Evolutionary conservation across 1,140 invertebrate genomes (phyloP).

Genomic region (Plectrocnemia conspersa): DNA sequence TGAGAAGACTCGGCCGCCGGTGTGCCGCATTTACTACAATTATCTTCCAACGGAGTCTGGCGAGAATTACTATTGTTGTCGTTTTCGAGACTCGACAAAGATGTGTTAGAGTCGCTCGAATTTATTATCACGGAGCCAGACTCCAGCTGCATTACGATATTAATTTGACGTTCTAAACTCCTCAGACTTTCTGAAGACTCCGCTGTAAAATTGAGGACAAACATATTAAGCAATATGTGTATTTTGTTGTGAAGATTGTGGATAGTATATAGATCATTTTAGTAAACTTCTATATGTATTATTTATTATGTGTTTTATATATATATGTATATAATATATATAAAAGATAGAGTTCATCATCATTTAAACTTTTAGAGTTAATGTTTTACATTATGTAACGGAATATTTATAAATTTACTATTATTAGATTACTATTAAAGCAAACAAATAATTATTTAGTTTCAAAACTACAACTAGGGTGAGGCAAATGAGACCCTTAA

Average conservation of each 20-base stretch:
- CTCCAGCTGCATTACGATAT: conserved; percentile 15
- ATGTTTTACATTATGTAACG: no score
- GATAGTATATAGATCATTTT: neutral
- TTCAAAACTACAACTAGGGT: no score
- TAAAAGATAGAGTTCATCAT: neutral
- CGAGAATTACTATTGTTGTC: neutral
- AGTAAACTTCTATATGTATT: neutral
- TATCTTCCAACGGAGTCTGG: conserved; percentile 3
- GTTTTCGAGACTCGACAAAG: neutral
- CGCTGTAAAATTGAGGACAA: conserved; percentile 13
- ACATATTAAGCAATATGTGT: neutral
- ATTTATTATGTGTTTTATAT: no score
- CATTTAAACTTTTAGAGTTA: neutral
- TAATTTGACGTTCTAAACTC: conserved; percentile 23
- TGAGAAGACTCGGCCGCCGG: conserved; percentile 13
- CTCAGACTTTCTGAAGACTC: conserved; percentile 1
- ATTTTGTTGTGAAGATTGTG: neutral
- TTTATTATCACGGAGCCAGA: conserved; percentile 11
- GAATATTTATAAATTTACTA: no score
- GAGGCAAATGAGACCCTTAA: no score
- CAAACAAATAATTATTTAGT: no score
- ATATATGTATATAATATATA: no score
- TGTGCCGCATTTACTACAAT: no score
- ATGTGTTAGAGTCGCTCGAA: neutral
- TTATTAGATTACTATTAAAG: no score